Evolutionary conservation across 2,888 invertebrate species (phyloP).

Genomic region (Drosophila falleni): DNA sequence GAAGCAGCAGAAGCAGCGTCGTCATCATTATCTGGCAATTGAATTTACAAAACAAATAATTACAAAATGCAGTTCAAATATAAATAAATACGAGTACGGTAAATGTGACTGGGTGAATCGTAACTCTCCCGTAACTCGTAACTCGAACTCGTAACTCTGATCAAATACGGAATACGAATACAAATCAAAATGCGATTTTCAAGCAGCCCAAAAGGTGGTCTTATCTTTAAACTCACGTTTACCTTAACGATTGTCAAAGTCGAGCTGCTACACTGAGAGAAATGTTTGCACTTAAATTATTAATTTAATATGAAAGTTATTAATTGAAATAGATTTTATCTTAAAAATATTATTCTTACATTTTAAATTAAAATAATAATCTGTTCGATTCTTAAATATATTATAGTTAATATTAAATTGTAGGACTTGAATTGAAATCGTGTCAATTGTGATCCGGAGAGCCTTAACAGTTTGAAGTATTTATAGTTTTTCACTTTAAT

Average conservation of each 20-base stretch:
- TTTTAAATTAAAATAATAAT: too few relatives aligned
- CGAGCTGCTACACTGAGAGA: neutral
- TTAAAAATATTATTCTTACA: too few relatives aligned
- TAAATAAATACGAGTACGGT: constrained; percentile 29
- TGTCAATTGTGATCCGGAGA: too few relatives aligned
- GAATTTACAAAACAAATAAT: constrained; percentile 84
- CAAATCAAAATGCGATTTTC: constrained; percentile 84
- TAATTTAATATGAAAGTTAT: too few relatives aligned
- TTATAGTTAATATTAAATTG: too few relatives aligned
- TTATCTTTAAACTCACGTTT: constrained; percentile 67
- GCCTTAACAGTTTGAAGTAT: too few relatives aligned
- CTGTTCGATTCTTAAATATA: too few relatives aligned
- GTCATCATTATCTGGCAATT: constrained; percentile 84
- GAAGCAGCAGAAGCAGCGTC: constrained; percentile 25
- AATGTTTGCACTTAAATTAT: neutral
- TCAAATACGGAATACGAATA: constrained; percentile 80
- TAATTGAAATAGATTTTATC: too few relatives aligned
- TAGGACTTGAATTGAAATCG: too few relatives aligned
- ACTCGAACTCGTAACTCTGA: constrained; percentile 55
- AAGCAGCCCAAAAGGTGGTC: constrained; percentile 64
- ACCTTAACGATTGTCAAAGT: constrained; percentile 41
- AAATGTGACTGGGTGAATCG: constrained; percentile 58
- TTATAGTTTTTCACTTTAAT: too few relatives aligned
- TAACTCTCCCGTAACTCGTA: constrained; percentile 37
- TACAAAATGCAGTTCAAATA: constrained; percentile 71